Evolutionary conservation across 2,113 vertebrate genomes (phyloP), one percentile per base, ranked within the genome.

Genomic region (Pseudopodoces humilis): DNA sequence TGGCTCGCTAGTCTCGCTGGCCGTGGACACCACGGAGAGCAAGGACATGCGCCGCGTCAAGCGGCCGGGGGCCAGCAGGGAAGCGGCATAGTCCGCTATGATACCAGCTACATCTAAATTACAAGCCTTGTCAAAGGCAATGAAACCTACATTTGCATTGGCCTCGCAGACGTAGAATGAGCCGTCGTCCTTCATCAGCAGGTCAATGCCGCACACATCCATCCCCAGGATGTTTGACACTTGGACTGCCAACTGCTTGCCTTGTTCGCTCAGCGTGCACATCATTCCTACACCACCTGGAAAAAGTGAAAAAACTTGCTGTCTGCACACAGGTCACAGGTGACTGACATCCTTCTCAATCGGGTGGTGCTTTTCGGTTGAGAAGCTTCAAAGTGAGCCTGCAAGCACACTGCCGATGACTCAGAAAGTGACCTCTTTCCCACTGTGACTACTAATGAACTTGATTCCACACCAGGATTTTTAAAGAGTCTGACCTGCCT

Each of bases 81-180:
- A 98, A 95, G 98, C 88, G 92, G 98, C 98, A 96, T 98, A 98
- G 97, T 98, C 98, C 67, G 98, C 98, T 96, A 98, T 98, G 97
- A 98, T 97, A 95, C 98, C 98, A 97, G 98, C 98, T 97, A 98
- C 98, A 58, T 98, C 98, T 97, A 98, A 97, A 97, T 98, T 98
- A 95, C 98, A 98, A 95, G 98, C 98, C 98, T 98, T 98, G 98
- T 98, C 98, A 96, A 98, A 98, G 96, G 98, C 98, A 91, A 98
- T 98, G 97, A 98, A 98, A 97, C 98, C 98, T 98, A 98, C 98
- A 96, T 98, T 98, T 96, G 98, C 98, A 82, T 98, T 98, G 94
- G 98, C 98, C 97, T 98, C 98, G 86, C 98, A 98, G 97, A 98
- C 98, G 95, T 97, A 98, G 97, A 98, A 98, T 69, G 98, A 98